phyloP scores from a whole-genome alignment of 2,797 vertebrate genomes.

The Melanotaenia pygmaea region DNA sequence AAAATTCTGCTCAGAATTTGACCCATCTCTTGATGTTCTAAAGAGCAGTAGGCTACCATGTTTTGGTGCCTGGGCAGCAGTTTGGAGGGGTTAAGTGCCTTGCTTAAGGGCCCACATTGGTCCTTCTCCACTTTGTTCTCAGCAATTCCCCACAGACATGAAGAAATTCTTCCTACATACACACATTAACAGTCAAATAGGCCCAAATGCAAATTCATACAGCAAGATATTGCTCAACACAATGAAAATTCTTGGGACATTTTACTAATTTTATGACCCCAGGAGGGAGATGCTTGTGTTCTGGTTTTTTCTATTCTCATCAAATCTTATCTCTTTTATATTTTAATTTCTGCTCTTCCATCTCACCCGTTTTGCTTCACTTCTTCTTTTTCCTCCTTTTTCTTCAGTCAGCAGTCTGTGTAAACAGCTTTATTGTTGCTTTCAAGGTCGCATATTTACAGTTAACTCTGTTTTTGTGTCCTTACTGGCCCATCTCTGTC shows the following conservation, averaged over 20 bases:
- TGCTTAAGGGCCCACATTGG: background rate
- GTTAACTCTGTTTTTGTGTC: slow-evolving; percentile 23
- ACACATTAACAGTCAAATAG: slow-evolving; percentile 36
- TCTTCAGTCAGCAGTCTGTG: slow-evolving; percentile 28
- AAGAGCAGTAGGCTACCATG: too few species aligned
- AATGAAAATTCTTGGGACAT: slow-evolving; percentile 34
- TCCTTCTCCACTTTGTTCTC: slow-evolving; percentile 34
- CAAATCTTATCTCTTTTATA: slow-evolving; percentile 25
- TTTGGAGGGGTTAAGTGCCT: too few species aligned
- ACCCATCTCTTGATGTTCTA: too few species aligned
- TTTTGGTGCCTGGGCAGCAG: too few species aligned
- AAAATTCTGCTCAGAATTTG: too few species aligned
- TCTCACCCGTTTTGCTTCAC: background rate
- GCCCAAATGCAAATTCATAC: slow-evolving; percentile 39
- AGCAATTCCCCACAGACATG: slow-evolving; percentile 9
- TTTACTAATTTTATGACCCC: slow-evolving; percentile 26
- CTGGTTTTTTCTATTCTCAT: slow-evolving; percentile 5
- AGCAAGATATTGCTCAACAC: slow-evolving; percentile 15
- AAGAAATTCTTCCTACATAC: slow-evolving; percentile 33
- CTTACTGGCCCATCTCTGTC: slow-evolving; percentile 31
- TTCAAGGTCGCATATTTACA: slow-evolving; percentile 42
- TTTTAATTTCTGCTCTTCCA: slow-evolving; percentile 16
- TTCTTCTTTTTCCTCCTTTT: slow-evolving; percentile 8
- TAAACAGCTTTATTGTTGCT: slow-evolving; percentile 27
- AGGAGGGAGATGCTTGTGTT: slow-evolving; percentile 7